phyloP scores from a whole-genome alignment of 2,113 vertebrate genomes.

The Acanthochromis polyacanthus region DNA sequence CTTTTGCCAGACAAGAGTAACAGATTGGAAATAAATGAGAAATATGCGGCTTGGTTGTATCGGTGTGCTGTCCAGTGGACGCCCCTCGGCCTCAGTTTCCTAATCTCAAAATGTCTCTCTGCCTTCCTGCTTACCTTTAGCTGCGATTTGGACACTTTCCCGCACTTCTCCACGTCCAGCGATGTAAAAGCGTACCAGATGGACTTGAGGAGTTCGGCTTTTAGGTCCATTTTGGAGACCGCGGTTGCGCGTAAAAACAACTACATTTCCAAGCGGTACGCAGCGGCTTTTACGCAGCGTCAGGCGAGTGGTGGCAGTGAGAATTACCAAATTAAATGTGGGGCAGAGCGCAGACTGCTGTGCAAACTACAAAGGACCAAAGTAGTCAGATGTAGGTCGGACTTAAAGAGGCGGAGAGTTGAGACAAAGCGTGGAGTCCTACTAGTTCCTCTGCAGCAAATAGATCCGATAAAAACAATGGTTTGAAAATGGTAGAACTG shows the following conservation, averaged over 20 bases:
- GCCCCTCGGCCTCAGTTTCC: slow-evolving; percentile 43
- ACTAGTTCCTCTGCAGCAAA: background rate
- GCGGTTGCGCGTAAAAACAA: slow-evolving; percentile 23
- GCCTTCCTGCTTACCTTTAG: slow-evolving; percentile 78
- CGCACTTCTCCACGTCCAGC: slow-evolving; percentile 84
- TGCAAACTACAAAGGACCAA: slow-evolving; percentile 31
- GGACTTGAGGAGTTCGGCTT: slow-evolving; percentile 84
- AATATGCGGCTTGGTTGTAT: background rate
- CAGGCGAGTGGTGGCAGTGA: background rate
- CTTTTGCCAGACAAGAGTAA: background rate
- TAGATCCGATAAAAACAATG: background rate
- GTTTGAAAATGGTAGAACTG: background rate
- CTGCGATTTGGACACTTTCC: slow-evolving; percentile 86
- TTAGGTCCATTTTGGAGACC: slow-evolving; percentile 78
- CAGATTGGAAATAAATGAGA: background rate
- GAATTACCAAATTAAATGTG: slow-evolving; percentile 56
- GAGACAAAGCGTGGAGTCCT: slow-evolving; percentile 7
- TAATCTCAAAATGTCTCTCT: background rate
- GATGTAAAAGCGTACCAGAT: slow-evolving; percentile 87
- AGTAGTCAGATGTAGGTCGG: slow-evolving; percentile 51
- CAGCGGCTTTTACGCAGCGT: slow-evolving; percentile 61
- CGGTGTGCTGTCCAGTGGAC: background rate
- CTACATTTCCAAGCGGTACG: slow-evolving; percentile 64
- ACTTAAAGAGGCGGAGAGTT: slow-evolving; percentile 69
- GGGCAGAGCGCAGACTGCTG: slow-evolving; percentile 57